Base-by-base conservation (phyloP, 1,140 invertebrate genomes). In the Drosophila mojavensis region DNA sequence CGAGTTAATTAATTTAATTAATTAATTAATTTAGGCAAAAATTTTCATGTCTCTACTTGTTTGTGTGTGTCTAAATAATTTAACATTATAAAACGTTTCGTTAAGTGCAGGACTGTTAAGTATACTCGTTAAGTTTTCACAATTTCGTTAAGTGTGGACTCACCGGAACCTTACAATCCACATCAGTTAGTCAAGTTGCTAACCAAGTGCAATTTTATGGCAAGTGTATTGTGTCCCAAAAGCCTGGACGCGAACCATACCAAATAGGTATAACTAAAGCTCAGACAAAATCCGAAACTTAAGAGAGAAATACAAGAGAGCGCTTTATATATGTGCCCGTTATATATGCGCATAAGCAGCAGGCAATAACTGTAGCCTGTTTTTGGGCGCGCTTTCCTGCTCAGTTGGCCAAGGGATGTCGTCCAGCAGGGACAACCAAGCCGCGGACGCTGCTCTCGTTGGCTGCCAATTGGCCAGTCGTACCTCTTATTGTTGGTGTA, bases 361-460 rank as follows among this genome's bases (percentile, higher is more conserved):
- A n/a, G 3, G 24, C 64, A 63, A 50, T 20, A 62, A 67, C 50
- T 66, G 69, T 74, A 75, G 70, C 75, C 75, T 56, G 62, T 51
- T 75, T 58, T 79, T 68, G 17, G 64, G 58, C 36, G 43, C 62
- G 41, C 53, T 59, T 41, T 45, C 58, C 36, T 39, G 4, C 56
- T 77, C 50, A 84, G 81, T 81, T 81, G 82, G 82, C 55, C 78
- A 78, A 82, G 82, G 74, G 63, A 71, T 75, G 70, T 78, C 70
- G 78, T 69, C 60, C 66, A 72, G 78, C 65, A 72, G 54, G 82
- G 66, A 68, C 47, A 51, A 59, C 66, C 43, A 47, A 17, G 59
- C 62, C 66, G 81, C 78, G 81, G 55, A 65, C 59, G 51, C 58
- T 48, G 54, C 26, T 56, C 50, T 53, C 17, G 36, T 39, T 13